These are phyloP conservation scores for Chaetura pelagica DNA, from an alignment of 2,113 vertebrate species.

Conservation along the genomic window DNA sequence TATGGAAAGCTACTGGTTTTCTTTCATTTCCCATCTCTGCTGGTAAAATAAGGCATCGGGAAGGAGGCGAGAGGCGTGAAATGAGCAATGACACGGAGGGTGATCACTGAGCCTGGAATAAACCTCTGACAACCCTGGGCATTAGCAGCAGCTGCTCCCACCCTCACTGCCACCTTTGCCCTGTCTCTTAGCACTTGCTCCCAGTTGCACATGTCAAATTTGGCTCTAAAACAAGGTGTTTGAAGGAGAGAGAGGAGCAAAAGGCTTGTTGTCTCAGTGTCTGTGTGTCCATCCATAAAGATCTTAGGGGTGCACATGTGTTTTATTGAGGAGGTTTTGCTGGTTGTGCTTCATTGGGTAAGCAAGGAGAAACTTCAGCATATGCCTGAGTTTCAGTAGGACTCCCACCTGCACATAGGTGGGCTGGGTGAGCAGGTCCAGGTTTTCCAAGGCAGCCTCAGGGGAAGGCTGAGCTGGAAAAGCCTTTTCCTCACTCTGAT, in stretches of 20 bases:
- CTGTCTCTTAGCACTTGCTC: not conserved
- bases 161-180: not conserved
- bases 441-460: accelerated
- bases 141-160: not conserved
- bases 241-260: not conserved
- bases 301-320: accelerated
- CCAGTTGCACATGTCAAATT: not conserved
- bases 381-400: not conserved
- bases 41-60: not conserved
- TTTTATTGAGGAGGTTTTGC: not conserved
- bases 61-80: not conserved
- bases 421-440: not conserved
- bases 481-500: not conserved
- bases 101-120: not conserved
- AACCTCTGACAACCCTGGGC: not conserved
- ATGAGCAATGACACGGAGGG: not conserved
- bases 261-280: accelerated
- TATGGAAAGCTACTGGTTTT: not conserved
- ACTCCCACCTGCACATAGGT: not conserved
- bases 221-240: not conserved
- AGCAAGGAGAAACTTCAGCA: not conserved
- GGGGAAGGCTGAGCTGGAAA: not conserved
- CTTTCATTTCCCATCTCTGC: not conserved
- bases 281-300: accelerated
- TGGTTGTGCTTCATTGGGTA: accelerated